phyloP scores from a whole-genome alignment of 2,113 vertebrate species.

The Crypturellus undulatus region DNA sequence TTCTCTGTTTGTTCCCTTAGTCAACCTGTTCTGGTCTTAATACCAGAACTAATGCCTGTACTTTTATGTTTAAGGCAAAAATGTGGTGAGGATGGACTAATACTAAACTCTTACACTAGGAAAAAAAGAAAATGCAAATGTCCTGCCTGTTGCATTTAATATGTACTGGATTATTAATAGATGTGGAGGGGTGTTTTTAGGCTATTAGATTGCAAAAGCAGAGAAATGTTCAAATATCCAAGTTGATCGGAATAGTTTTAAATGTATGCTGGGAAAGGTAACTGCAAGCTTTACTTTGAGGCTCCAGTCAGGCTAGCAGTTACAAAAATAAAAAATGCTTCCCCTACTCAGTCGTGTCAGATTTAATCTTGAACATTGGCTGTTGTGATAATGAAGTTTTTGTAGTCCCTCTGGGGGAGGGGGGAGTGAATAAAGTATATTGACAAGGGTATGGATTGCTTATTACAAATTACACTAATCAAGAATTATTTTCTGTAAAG shows the following conservation, averaged over 20 bases:
- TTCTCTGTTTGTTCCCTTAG: neutral
- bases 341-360: neutral
- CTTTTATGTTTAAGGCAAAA: neutral
- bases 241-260: neutral
- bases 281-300: rapidly evolving
- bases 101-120: neutral
- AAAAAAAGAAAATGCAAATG: neutral
- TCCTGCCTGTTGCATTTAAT: no score
- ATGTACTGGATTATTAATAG: neutral
- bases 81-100: neutral
- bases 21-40: neutral
- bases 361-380: neutral
- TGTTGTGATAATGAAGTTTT: neutral
- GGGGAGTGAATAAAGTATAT: neutral
- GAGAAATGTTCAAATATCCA: rapidly evolving
- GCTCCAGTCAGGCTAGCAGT: neutral
- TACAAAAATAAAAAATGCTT: neutral
- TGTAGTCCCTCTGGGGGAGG: neutral
- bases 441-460: neutral
- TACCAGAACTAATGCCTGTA: neutral
- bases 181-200: neutral
- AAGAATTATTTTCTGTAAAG: neutral
- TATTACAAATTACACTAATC: neutral
- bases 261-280: neutral
- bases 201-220: neutral